Conservation (phyloP, 2,113 vertebrate species). For the Corvus cornix region DNA sequence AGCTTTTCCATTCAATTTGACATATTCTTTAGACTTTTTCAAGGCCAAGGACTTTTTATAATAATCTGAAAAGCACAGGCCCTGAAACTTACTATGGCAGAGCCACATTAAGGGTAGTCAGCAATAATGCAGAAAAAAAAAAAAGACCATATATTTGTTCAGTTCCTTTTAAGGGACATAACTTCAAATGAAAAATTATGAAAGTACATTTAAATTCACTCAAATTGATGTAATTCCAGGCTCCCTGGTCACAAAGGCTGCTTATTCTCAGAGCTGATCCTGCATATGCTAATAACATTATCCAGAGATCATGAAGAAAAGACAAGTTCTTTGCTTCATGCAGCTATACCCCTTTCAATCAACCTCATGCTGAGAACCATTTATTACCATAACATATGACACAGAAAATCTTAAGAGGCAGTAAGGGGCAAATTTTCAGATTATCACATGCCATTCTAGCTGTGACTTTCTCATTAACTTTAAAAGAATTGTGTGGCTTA, state of each 20-base stretch:
- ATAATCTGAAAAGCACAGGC: neutral
- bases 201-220: neutral
- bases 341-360: slow-evolving; percentile 42
- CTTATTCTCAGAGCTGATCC: neutral
- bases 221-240: neutral
- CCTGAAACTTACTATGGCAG: neutral
- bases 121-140: neutral
- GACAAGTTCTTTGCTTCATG: slow-evolving; percentile 24
- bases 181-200: neutral
- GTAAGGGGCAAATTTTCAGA: slow-evolving; percentile 56
- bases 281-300: slow-evolving; percentile 31
- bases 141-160: neutral
- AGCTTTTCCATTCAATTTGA: neutral
- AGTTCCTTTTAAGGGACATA: neutral
- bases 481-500: neutral
- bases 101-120: neutral
- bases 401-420: slow-evolving; percentile 35
- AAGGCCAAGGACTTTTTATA: neutral
- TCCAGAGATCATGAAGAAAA: slow-evolving; percentile 1
- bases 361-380: slow-evolving; percentile 41
- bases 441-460: slow-evolving; percentile 41
- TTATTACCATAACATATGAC: slow-evolving; percentile 48
- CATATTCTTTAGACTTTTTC: neutral
- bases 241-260: neutral
- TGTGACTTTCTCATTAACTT: slow-evolving; percentile 51